Conservation (phyloP, 1,140 invertebrate species). For the Probaryconus sp. region DNA sequence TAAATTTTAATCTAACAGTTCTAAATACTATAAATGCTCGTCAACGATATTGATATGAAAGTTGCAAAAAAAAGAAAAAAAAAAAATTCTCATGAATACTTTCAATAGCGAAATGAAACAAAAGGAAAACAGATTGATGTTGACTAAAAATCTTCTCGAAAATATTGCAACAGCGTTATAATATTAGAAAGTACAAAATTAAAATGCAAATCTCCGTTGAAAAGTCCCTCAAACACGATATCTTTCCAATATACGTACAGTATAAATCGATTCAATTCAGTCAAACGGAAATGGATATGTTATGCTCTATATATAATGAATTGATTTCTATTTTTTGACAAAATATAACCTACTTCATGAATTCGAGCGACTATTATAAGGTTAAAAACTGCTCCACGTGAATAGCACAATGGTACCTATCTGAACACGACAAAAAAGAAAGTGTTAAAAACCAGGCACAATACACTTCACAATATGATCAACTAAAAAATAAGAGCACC, state of each 20-base stretch:
- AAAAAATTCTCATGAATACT: no score
- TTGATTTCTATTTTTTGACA: constrained; percentile 63
- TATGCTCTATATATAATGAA: constrained; percentile 63
- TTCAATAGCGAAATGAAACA: no score
- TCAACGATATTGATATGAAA: no score
- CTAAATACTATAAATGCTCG: no score
- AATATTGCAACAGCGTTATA: no score
- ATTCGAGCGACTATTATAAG: constrained; percentile 54
- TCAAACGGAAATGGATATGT: constrained; percentile 57
- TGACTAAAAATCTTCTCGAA: neutral
- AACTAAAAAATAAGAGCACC: constrained; percentile 1
- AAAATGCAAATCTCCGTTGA: constrained; percentile 40
- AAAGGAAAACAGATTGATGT: neutral
- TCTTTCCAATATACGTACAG: constrained; percentile 39
- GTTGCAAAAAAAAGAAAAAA: no score
- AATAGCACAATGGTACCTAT: constrained; percentile 48
- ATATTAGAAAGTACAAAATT: constrained; percentile 16
- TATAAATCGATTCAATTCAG: constrained; percentile 56
- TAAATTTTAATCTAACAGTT: no score
- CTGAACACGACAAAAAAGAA: constrained; percentile 22
- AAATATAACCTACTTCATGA: constrained; percentile 61
- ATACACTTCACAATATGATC: constrained; percentile 23
- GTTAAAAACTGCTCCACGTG: constrained; percentile 52
- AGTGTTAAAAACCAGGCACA: constrained; percentile 23
- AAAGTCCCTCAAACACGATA: constrained; percentile 6